Evolutionary conservation across 92 coral and sea anemone genomes (phyloP), one percentile per base, ranked within the genome.

Genomic region (Zoanthus gigantus): DNA sequence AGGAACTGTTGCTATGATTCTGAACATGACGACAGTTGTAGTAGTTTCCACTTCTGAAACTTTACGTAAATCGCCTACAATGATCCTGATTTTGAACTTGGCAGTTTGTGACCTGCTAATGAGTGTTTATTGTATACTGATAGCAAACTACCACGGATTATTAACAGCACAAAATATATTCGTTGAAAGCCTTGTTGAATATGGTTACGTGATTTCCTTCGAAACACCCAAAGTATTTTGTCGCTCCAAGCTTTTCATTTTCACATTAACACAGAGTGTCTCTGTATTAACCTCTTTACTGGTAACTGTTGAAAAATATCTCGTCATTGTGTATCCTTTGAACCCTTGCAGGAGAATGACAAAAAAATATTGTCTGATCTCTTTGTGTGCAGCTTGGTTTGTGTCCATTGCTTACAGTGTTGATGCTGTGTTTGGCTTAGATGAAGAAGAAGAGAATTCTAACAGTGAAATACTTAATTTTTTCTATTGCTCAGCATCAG

Each of bases 201-300:
- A 68, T 29, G 13, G 30, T 5, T 18, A 18, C 13, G 34, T 9
- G 0, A 23, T 68, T 68, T 1, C 1, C 5, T 29, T 7, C 6
- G 23, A 23, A 23, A 23, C 23, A 23, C 23, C 23, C 23, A 23
- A 23, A 23, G 0, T 23, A 23, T 0, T 23, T 68, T 68, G 73
- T 29, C 73, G 73, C 7, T 68, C 15, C 10, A 29, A 68, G 12
- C 10, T 29, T 29, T 68, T 68, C 30, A 29, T 68, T 44, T 68
- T 68, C 42, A 68, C 10, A 23, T 45, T 68, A 9, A 44, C 42
- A 23, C 73, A 68, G 58, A 93, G 83, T 8, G 96, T 91, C 17
- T 83, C 96, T 13, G 85, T 91, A n/a, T 85, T 93, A 23, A 23
- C 23, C 23, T 23, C 23, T 23, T 23, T 23, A 23, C 23, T 23